Conservation (phyloP, 2,888 invertebrate species). For the Andrena haemorrhoa region DNA sequence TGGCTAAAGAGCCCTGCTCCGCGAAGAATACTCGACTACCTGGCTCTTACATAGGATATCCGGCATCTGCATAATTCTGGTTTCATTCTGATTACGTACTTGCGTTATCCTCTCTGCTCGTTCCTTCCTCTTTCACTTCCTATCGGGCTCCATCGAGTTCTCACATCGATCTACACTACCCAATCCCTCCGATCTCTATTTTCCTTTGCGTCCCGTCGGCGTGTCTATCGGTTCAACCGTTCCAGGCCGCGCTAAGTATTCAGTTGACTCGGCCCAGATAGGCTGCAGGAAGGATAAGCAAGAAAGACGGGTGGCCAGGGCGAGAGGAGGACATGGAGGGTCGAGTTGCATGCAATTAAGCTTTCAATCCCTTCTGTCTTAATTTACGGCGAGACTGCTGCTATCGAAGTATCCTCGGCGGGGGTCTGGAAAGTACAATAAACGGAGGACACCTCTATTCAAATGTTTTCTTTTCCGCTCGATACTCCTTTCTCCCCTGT, state of each 20-base stretch:
- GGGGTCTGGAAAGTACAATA: constrained; percentile 30
- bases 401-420: constrained; percentile 68
- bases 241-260: constrained; percentile 26
- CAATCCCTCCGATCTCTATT: not conserved
- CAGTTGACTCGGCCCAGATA: constrained; percentile 36
- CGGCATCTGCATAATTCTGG: constrained; percentile 79
- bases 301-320: not conserved
- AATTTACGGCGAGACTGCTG: constrained; percentile 70
- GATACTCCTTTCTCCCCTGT: constrained; percentile 31
- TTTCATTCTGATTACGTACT: constrained; percentile 62
- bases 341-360: constrained; percentile 79
- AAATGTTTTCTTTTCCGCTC: constrained; percentile 64
- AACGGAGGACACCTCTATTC: constrained; percentile 64
- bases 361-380: constrained; percentile 76
- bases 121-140: not conserved
- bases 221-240: constrained; percentile 17
- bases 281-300: constrained; percentile 25
- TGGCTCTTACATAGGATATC: constrained; percentile 72
- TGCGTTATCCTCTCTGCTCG: constrained; percentile 12
- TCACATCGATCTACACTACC: not conserved
- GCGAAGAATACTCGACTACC: constrained; percentile 76
- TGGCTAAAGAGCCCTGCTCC: constrained; percentile 72
- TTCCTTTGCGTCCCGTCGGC: constrained; percentile 17
- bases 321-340: constrained; percentile 28
- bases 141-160: constrained; percentile 27